Percentiles rank a stretch among this genome's conserved stretches.
Evolutionary conservation across 30 jellyfish, hydroid and myxozoan genomes (phyloP).

Genomic region (Aurelia sp.): DNA sequence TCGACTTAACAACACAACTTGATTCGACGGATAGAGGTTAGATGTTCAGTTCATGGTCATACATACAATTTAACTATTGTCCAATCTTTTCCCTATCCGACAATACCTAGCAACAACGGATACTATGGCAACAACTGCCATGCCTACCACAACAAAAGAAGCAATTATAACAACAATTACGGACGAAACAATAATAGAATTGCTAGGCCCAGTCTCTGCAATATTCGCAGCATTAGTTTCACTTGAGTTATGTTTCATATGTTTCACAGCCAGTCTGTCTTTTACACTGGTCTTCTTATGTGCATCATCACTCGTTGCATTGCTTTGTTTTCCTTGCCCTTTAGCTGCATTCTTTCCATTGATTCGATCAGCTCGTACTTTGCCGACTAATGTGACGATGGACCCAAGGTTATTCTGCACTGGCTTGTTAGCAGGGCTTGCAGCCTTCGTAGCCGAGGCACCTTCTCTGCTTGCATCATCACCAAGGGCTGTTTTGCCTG

Average conservation of each 20-base stretch:
- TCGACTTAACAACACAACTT: too few species aligned
- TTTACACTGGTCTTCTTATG: constrained; percentile 84
- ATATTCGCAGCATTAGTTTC: constrained; percentile 95
- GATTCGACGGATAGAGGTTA: too few species aligned
- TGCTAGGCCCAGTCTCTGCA: constrained; percentile 91
- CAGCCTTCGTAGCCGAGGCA: constrained; percentile 25
- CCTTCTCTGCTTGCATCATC: constrained; percentile 35
- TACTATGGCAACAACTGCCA: constrained; percentile 98
- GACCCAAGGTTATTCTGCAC: constrained; percentile 90
- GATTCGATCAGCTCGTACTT: constrained; percentile 82
- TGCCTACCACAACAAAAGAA: constrained; percentile 95
- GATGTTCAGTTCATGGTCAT: not conserved
- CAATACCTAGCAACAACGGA: constrained; percentile 97
- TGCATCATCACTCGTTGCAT: constrained; percentile 63
- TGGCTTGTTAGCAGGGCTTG: constrained; percentile 31
- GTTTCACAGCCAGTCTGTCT: constrained; percentile 84
- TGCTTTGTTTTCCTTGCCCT: constrained; percentile 34
- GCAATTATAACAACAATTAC: constrained; percentile 91
- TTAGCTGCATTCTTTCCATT: constrained; percentile 68
- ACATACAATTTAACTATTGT: constrained; percentile 31
- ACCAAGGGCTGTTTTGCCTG: constrained; percentile 48
- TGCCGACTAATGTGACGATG: constrained; percentile 92
- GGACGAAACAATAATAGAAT: constrained; percentile 91
- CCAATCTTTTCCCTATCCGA: constrained; percentile 81
- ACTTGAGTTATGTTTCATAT: constrained; percentile 76